Conservation (phyloP, 2,888 invertebrate species). For the Eupsilia transversa region DNA sequence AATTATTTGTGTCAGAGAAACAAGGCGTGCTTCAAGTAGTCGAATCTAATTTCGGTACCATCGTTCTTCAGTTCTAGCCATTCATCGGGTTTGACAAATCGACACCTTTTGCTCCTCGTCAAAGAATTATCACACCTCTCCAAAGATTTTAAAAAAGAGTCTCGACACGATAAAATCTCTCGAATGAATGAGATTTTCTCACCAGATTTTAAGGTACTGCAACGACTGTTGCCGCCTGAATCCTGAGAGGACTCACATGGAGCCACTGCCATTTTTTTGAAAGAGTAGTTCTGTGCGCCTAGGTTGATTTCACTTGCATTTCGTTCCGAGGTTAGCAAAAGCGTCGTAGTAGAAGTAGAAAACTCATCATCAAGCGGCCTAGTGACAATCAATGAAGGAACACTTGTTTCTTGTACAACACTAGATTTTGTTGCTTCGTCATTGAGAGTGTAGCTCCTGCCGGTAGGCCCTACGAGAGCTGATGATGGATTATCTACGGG, state of each 20-base stretch:
- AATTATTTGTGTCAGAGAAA: constrained; percentile 54
- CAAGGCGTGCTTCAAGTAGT: constrained; percentile 65
- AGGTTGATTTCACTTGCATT: constrained; percentile 73
- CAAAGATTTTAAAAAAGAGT: constrained; percentile 85
- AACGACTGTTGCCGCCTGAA: constrained; percentile 73
- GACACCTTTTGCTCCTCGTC: constrained; percentile 84
- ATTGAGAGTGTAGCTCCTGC: constrained; percentile 81
- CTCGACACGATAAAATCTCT: constrained; percentile 85
- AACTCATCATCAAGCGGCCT: constrained; percentile 67
- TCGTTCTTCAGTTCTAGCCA: constrained; percentile 84
- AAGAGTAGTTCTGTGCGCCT: constrained; percentile 62
- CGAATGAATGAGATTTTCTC: constrained; percentile 87
- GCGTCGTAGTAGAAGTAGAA: constrained; percentile 78
- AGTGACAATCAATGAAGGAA: constrained; percentile 70
- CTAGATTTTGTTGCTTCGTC: constrained; percentile 62
- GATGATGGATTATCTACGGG: constrained; percentile 78
- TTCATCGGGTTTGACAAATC: constrained; percentile 83
- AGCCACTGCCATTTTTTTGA: constrained; percentile 65
- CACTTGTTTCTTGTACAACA: constrained; percentile 47
- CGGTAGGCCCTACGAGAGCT: constrained; percentile 77
- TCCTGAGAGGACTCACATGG: constrained; percentile 67
- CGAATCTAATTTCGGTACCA: constrained; percentile 75
- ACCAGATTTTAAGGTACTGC: constrained; percentile 83
- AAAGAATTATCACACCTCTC: constrained; percentile 89
- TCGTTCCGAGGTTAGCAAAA: constrained; percentile 79